A percentile compares a stretch with the other conserved stretches of the same genome.
phyloP scores from a whole-genome alignment of 1,140 invertebrate genomes.

The Bilobella aurantiaca region DNA sequence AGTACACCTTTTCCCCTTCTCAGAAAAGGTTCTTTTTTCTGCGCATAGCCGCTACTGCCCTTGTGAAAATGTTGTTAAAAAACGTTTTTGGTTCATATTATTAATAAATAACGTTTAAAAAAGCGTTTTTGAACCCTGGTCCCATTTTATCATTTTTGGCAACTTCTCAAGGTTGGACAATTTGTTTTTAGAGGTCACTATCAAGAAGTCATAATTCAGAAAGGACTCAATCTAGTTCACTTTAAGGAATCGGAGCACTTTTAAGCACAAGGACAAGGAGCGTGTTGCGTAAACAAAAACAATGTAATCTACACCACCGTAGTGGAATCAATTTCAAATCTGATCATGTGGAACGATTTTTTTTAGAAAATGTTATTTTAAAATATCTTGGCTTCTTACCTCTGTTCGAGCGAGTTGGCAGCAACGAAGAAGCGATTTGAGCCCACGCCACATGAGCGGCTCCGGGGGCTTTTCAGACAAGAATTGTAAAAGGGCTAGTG shows the following conservation, averaged over 20 bases:
- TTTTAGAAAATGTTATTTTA: slow-evolving; percentile 7
- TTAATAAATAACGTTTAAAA: not conserved
- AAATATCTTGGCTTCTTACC: slow-evolving; percentile 15
- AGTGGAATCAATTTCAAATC: no score
- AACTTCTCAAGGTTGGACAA: not conserved
- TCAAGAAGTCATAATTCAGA: not conserved
- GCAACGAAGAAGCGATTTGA: slow-evolving; percentile 69
- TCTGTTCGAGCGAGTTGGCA: slow-evolving; percentile 66
- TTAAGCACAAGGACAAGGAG: no score
- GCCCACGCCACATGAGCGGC: slow-evolving; percentile 63
- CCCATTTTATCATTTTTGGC: not conserved
- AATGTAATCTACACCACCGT: no score
- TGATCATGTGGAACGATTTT: no score
- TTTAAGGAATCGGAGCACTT: no score
- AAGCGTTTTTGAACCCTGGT: not conserved
- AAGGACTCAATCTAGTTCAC: not conserved
- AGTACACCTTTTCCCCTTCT: no score
- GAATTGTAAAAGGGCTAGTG: slow-evolving; percentile 84
- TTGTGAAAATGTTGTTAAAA: not conserved
- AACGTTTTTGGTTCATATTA: not conserved
- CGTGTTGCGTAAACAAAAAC: no score
- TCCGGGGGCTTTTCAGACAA: slow-evolving; percentile 67
- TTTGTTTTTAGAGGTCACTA: not conserved
- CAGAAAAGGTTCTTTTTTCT: no score
- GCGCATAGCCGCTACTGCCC: no score